Percentiles rank a stretch among this genome's conserved stretches.
phyloP scores from a whole-genome alignment of 2,113 vertebrate genomes.

The Chrysochloris asiatica region DNA sequence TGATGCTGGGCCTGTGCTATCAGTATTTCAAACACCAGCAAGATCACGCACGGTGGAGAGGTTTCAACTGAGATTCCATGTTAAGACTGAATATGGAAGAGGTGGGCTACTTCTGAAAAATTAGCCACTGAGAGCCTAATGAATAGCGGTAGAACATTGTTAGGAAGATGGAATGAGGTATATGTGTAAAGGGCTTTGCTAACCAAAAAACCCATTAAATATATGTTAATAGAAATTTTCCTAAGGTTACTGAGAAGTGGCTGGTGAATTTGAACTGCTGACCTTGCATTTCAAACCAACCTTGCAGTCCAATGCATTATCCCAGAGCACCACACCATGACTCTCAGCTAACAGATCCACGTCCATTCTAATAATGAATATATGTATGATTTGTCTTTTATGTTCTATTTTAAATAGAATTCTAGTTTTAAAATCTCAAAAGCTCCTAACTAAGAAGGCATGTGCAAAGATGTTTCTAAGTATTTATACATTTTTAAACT shows the following conservation, averaged over 20 bases:
- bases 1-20: no score
- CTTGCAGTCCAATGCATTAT: no score
- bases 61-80: no score
- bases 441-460: constrained; percentile 31
- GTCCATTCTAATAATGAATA: constrained; percentile 17
- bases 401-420: constrained; percentile 52
- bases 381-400: neutral
- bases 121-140: no score
- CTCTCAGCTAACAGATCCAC: constrained; percentile 35
- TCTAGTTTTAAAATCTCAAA: constrained; percentile 49
- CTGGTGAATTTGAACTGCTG: no score
- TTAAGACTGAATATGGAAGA: no score
- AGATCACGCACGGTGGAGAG: no score
- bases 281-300: no score
- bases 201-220: neutral
- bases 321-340: no score
- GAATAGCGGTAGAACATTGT: neutral
- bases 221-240: neutral
- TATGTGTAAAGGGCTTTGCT: neutral
- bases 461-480: constrained; percentile 42
- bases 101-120: no score
- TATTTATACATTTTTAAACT: constrained; percentile 61
- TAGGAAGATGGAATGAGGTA: neutral
- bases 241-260: no score
- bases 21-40: no score